Evolutionary conservation across 2,888 invertebrate genomes (phyloP), one percentile per base, ranked within the genome.

Genomic region (Poecilobothrus nobilitatus): DNA sequence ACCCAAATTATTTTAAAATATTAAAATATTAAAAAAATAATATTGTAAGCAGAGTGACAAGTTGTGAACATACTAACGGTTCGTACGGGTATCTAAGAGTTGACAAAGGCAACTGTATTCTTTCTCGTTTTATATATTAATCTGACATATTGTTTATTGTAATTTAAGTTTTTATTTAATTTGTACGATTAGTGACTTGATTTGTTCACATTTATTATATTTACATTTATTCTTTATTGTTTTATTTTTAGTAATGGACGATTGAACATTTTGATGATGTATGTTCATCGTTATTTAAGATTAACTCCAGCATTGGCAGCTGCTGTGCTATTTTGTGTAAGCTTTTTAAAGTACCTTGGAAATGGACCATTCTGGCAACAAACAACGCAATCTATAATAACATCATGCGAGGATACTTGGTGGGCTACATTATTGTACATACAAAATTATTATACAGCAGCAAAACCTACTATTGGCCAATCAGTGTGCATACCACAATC

Each of bases 401-500:
- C 10, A 21, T 12, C 66, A 2, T 83, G 84, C 72, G 70, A 73
- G 5, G 68, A 74, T 10, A 76, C 76, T 69, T 84, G 84, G 84
- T 84, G 81, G 82, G 70, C 76, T 18, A 76, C 78, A 10, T 62
- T 84, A 2, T 74, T 84, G 0, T 84, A 82, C 70, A 73, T 83
- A 12, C 83, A 84, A 69, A 84, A 84, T 71, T 82, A 81, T 70
- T 27, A 76, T 78, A 1, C 74, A 76, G 41, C 69, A 70, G 1
- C n/a, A 72, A 0, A 70, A 76, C 1, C 70, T 77, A 66, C 80
- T 82, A 73, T 66, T 1, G 37, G 22, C 10, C 0, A 63, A 44
- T 15, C n/a, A 74, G 78, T 85, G 84, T 72, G 78, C 83, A 0
- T 86, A 44, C 79, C 80, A 37, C 86, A 86, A 73, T 82, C 84